phyloP scores from a whole-genome alignment of 2,888 invertebrate species.

The Spodoptera littoralis region DNA sequence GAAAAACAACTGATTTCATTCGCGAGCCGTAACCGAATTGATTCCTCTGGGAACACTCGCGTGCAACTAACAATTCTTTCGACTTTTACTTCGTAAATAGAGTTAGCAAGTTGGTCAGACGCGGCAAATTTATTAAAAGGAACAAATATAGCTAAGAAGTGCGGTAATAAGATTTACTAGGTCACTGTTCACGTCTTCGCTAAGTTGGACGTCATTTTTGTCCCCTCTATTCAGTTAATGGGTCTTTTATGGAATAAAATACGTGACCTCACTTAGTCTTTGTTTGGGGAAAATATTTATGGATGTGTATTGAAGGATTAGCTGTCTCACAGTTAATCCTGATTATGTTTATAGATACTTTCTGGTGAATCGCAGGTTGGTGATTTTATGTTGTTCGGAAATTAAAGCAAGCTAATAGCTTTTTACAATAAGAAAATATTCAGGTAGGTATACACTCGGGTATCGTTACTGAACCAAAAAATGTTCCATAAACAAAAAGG shows the following conservation, averaged over 20 bases:
- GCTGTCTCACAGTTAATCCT: not conserved
- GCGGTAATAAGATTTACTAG: slow-evolving; percentile 54
- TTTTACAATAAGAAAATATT: too few relatives aligned
- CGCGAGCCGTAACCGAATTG: slow-evolving; percentile 34
- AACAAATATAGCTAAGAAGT: slow-evolving; percentile 46
- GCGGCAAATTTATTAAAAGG: slow-evolving; percentile 55
- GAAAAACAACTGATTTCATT: slow-evolving; percentile 1
- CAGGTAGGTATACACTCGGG: too few relatives aligned
- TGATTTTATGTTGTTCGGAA: too few relatives aligned
- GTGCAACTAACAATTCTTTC: slow-evolving; percentile 52
- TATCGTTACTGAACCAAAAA: too few relatives aligned
- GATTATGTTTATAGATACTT: not conserved
- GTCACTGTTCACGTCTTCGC: slow-evolving; percentile 44
- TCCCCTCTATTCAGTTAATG: slow-evolving; percentile 33
- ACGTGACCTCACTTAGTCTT: slow-evolving; percentile 22
- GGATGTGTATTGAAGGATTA: not conserved
- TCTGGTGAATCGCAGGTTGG: too few relatives aligned
- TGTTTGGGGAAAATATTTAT: slow-evolving; percentile 9
- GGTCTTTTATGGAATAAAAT: slow-evolving; percentile 24
- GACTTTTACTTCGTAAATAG: slow-evolving; percentile 52
- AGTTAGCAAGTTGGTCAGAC: slow-evolving; percentile 50
- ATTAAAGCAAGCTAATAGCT: too few relatives aligned
- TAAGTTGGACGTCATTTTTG: slow-evolving; percentile 47
- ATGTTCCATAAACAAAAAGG: too few relatives aligned
- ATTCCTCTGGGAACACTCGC: slow-evolving; percentile 34